phyloP scores from a whole-genome alignment of 2,113 vertebrate species.

The Dromiciops gliroides region DNA sequence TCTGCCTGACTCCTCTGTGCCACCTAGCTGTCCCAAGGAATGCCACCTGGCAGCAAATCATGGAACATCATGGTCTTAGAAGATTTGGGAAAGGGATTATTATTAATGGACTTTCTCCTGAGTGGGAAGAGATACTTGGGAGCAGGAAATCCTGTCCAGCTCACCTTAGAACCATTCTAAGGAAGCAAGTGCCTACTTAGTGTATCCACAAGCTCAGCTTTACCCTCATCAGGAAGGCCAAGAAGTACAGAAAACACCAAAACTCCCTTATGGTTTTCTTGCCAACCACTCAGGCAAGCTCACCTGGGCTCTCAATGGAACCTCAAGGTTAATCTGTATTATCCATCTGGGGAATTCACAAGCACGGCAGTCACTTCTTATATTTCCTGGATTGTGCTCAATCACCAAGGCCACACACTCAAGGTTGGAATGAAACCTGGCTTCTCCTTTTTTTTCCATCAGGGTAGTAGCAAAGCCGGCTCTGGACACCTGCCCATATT shows the following conservation, averaged over 20 bases:
- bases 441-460: not conserved
- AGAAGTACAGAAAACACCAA: not conserved
- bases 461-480: not conserved
- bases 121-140: not conserved
- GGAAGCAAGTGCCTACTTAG: not conserved
- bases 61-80: not conserved
- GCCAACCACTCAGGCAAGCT: not conserved
- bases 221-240: not conserved
- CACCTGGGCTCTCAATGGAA: not conserved
- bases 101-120: not conserved
- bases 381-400: fast-evolving
- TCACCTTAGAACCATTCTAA: not conserved
- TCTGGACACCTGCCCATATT: not conserved
- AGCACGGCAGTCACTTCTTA: not conserved
- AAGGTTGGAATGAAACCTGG: not conserved
- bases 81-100: not conserved
- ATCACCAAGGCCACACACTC: fast-evolving
- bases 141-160: not conserved
- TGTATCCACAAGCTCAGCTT: not conserved
- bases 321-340: not conserved
- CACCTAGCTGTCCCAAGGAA: not conserved
- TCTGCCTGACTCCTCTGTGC: not conserved
- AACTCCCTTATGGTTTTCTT: not conserved
- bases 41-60: not conserved
- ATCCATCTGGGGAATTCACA: not conserved